Conservation (phyloP, 2,113 vertebrate genomes). For the Scopus umbretta region DNA sequence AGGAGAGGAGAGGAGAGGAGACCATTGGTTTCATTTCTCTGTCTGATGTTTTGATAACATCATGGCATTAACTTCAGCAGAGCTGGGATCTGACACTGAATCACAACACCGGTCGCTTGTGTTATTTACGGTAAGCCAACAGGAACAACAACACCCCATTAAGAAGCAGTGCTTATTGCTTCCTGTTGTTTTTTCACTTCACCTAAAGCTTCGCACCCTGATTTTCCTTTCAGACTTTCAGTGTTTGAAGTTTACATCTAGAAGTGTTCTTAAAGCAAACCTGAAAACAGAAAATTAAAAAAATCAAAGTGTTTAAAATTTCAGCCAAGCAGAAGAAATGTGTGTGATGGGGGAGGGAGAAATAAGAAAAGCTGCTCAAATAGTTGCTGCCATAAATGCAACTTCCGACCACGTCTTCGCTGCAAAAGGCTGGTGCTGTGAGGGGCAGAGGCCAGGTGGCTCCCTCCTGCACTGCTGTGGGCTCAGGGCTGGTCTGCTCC, state of each 20-base stretch:
- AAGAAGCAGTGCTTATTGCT: background rate
- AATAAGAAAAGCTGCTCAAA: background rate
- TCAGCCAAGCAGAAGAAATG: background rate
- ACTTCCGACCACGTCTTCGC: background rate
- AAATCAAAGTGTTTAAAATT: background rate
- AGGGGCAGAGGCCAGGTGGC: background rate
- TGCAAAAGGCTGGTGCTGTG: background rate
- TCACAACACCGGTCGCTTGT: background rate
- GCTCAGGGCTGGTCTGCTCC: background rate
- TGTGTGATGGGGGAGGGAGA: background rate
- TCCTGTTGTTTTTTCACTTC: background rate
- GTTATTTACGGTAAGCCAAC: background rate
- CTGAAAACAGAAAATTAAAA: background rate
- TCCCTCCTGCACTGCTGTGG: fast-evolving
- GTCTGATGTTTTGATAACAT: background rate
- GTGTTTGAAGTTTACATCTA: background rate
- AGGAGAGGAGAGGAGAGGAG: too few species aligned
- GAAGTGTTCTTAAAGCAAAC: background rate
- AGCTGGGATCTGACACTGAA: background rate
- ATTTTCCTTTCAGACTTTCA: background rate
- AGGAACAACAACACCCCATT: background rate
- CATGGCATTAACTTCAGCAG: background rate
- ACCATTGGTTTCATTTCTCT: background rate
- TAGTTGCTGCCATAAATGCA: background rate
- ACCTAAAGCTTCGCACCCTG: background rate